A percentile compares a stretch with the other conserved stretches of the same genome.
phyloP scores from a whole-genome alignment of 2,113 vertebrate genomes.

The Catharus fuscescens region DNA sequence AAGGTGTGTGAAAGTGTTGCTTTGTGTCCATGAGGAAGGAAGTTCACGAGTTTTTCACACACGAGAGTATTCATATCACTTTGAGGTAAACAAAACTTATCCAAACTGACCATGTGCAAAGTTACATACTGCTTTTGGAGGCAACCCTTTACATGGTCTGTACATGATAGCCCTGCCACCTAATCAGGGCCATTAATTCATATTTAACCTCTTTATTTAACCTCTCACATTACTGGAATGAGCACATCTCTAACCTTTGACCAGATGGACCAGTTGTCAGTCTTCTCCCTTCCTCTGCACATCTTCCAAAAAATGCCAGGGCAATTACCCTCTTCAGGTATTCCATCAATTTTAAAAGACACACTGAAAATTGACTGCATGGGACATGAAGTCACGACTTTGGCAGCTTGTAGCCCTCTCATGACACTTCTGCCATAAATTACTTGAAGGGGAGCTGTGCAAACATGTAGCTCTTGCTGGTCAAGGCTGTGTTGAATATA shows the following conservation, averaged over 20 bases:
- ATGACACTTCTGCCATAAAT: not conserved
- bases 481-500: not conserved
- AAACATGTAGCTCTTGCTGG: not conserved
- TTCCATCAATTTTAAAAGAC: not conserved
- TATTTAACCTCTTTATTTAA: not conserved
- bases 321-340: not conserved
- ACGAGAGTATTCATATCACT: not conserved
- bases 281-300: not conserved
- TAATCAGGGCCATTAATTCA: not conserved
- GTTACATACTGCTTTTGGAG: not conserved
- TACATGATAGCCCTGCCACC: not conserved
- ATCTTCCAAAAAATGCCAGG: not conserved
- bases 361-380: not conserved
- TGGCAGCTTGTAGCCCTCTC: not conserved
- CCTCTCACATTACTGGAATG: not conserved
- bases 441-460: not conserved
- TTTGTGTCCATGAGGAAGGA: not conserved
- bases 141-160: not conserved
- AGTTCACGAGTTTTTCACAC: not conserved
- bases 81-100: not conserved
- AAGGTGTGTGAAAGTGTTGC: not conserved
- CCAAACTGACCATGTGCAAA: not conserved
- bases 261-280: not conserved
- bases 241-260: not conserved
- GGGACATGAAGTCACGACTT: not conserved